phyloP scores from a whole-genome alignment of 1,140 invertebrate genomes.

The Leptopilina boulardi region DNA sequence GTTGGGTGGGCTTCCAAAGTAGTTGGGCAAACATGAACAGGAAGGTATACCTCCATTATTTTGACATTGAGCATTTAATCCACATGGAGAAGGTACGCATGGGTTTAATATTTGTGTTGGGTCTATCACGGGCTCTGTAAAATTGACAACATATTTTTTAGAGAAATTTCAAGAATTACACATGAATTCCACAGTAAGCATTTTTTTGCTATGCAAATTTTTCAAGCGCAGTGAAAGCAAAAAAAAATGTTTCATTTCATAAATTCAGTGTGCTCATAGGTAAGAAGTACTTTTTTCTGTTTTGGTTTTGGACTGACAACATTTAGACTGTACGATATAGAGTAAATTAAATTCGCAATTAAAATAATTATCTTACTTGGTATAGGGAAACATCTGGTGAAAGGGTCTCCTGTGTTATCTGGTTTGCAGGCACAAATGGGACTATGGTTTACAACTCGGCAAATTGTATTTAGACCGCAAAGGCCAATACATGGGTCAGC shows the following conservation, averaged over 20 bases:
- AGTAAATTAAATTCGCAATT: slow-evolving; percentile 1
- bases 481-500: slow-evolving; percentile 74
- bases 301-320: slow-evolving; percentile 4
- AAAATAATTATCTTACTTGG: slow-evolving; percentile 68
- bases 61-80: slow-evolving; percentile 75
- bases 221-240: background rate
- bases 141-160: background rate
- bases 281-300: slow-evolving; percentile 14
- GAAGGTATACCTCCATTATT: slow-evolving; percentile 77
- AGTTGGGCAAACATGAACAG: slow-evolving; percentile 78
- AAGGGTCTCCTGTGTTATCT: slow-evolving; percentile 75
- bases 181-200: background rate
- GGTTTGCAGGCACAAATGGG: slow-evolving; percentile 75
- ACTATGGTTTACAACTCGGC: slow-evolving; percentile 77
- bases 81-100: slow-evolving; percentile 76
- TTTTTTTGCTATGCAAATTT: background rate
- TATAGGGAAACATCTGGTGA: slow-evolving; percentile 76
- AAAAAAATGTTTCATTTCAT: background rate
- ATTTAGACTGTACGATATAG: background rate
- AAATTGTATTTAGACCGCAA: slow-evolving; percentile 77
- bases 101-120: slow-evolving; percentile 53
- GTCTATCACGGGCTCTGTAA: slow-evolving; percentile 14
- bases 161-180: background rate
- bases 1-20: slow-evolving; percentile 76
- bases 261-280: background rate